phyloP scores from a whole-genome alignment of 2,797 vertebrate genomes.

The Phaenicophaeus curvirostris region DNA sequence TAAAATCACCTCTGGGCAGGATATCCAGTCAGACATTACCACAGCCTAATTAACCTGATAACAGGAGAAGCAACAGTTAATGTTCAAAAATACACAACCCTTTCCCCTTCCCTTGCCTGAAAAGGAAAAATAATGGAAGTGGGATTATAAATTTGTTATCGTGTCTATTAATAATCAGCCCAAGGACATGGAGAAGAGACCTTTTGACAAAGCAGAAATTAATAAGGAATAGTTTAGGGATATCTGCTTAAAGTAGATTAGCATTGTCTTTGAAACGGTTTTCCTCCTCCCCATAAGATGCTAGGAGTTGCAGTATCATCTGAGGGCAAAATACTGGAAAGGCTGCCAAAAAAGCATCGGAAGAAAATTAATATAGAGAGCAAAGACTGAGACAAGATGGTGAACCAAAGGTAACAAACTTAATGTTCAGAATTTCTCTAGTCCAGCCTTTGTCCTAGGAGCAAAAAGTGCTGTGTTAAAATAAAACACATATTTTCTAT shows the following conservation, averaged over 20 bases:
- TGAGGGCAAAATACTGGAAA: not conserved
- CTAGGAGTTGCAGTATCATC: not conserved
- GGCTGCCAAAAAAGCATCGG: slow-evolving; percentile 23
- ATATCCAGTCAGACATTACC: slow-evolving; percentile 53
- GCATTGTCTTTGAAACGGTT: not conserved
- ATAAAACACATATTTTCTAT: not conserved
- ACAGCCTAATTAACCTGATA: slow-evolving; percentile 59
- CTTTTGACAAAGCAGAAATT: slow-evolving; percentile 40
- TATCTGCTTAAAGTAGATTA: slow-evolving; percentile 22
- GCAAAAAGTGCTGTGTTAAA: not conserved
- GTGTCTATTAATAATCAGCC: slow-evolving; percentile 28
- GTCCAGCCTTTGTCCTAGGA: not conserved
- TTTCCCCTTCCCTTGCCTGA: not conserved
- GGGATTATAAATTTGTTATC: slow-evolving; percentile 11
- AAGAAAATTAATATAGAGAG: slow-evolving; percentile 10
- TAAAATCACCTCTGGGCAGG: slow-evolving; percentile 51
- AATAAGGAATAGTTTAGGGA: slow-evolving; percentile 22
- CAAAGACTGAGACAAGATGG: not conserved
- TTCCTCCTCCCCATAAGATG: not conserved
- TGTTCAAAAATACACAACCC: not conserved
- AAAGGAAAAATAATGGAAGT: slow-evolving; percentile 35
- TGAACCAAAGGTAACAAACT: not conserved
- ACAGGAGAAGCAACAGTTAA: slow-evolving; percentile 25
- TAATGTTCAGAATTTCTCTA: not conserved
- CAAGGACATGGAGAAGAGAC: not conserved